Evolutionary conservation across 2,797 vertebrate genomes (phyloP).

Genomic region (Lagorchestes hirsutus): DNA sequence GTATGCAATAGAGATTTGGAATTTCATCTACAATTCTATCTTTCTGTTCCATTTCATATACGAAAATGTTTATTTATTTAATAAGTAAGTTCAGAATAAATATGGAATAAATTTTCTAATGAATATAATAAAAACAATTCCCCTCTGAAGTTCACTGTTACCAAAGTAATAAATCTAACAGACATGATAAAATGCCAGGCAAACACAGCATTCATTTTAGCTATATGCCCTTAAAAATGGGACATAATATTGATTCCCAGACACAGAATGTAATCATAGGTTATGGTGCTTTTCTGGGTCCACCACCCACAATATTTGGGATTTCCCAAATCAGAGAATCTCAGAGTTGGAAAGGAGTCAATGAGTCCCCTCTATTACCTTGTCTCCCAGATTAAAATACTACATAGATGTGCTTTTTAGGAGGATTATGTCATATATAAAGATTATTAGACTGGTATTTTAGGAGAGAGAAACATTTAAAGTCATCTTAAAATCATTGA

Average conservation of each 20-base stretch:
- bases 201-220: background rate
- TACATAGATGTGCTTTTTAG: background rate
- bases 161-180: background rate
- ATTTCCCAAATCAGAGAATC: background rate
- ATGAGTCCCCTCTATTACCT: background rate
- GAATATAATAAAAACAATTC: background rate
- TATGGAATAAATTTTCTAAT: background rate
- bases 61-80: background rate
- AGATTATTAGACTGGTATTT: background rate
- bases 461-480: background rate
- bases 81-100: background rate
- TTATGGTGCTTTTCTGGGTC: background rate
- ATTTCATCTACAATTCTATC: background rate
- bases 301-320: background rate
- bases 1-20: background rate
- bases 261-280: background rate
- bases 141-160: background rate
- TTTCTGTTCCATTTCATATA: background rate
- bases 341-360: background rate
- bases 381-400: background rate
- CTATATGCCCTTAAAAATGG: background rate
- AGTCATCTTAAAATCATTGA: background rate
- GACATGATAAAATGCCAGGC: background rate
- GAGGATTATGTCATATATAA: background rate
- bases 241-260: background rate